Percentiles rank a stretch among this genome's conserved stretches.
phyloP scores from a whole-genome alignment of 2,113 vertebrate species.

The Sciurus niger region DNA sequence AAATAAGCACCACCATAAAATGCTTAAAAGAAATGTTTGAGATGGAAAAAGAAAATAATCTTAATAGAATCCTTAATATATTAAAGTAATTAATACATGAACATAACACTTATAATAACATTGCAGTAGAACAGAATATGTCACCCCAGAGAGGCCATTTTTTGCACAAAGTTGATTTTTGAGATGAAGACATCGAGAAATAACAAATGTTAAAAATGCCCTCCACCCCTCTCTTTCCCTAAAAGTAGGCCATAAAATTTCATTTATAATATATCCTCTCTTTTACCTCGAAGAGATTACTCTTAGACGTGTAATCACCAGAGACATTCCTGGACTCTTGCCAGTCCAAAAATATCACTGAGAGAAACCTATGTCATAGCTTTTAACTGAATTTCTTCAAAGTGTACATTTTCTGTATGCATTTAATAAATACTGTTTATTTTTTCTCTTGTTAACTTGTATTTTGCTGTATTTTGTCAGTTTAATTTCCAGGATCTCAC shows the following conservation, averaged over 20 bases:
- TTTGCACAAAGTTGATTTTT: not conserved
- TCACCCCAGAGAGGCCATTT: not conserved
- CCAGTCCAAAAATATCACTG: not conserved
- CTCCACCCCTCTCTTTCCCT: not conserved
- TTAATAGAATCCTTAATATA: not conserved
- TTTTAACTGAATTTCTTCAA: not conserved
- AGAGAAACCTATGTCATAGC: not conserved
- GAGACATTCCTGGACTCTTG: no score
- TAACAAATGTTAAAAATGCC: not conserved
- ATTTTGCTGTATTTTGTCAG: not conserved
- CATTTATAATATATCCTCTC: not conserved
- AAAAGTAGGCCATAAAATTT: not conserved
- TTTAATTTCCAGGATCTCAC: not conserved
- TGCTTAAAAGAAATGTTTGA: not conserved
- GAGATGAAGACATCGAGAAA: not conserved
- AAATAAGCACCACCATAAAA: not conserved
- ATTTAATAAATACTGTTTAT: not conserved
- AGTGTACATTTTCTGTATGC: accelerated
- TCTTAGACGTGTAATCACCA: not conserved
- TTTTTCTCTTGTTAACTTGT: not conserved
- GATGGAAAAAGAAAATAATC: not conserved
- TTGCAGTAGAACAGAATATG: not conserved
- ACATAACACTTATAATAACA: not conserved
- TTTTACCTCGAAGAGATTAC: not conserved
- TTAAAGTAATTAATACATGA: not conserved